Conservation (phyloP, 2,888 invertebrate species). For the Hylaea fasciaria region DNA sequence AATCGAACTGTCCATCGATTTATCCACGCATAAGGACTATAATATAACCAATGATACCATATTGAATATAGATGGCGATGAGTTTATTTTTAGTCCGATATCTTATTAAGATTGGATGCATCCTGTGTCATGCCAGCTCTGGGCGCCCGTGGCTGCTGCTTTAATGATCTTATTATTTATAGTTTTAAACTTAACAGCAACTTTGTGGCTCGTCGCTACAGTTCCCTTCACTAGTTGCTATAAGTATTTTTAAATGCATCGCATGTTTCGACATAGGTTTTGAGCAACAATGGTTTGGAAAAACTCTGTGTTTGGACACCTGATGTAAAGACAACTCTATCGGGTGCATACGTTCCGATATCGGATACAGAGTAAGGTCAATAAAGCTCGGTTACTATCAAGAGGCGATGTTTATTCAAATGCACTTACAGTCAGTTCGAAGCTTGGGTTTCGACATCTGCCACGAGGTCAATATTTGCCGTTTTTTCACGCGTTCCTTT, state of each 20-base stretch:
- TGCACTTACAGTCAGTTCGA: slow-evolving; percentile 75
- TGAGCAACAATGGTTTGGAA: slow-evolving; percentile 37
- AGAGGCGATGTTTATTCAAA: slow-evolving; percentile 81
- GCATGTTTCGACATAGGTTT: slow-evolving; percentile 29
- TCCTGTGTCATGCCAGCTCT: slow-evolving; percentile 40
- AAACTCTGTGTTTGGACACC: slow-evolving; percentile 66
- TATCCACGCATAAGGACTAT: slow-evolving; percentile 57
- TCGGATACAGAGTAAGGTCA: slow-evolving; percentile 78
- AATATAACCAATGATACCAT: slow-evolving; percentile 62
- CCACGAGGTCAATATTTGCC: slow-evolving; percentile 82
- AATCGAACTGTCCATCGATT: slow-evolving; percentile 58
- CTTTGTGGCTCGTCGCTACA: slow-evolving; percentile 19
- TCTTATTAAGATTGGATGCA: slow-evolving; percentile 51
- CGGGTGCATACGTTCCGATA: slow-evolving; percentile 59
- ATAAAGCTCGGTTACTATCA: slow-evolving; percentile 76
- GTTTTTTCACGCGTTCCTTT: slow-evolving; percentile 71
- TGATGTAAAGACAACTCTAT: slow-evolving; percentile 77
- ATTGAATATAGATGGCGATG: slow-evolving; percentile 59
- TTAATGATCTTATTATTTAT: slow-evolving; percentile 35
- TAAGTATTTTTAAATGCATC: slow-evolving; percentile 34
- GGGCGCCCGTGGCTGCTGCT: slow-evolving; percentile 38
- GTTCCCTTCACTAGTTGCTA: slow-evolving; percentile 28
- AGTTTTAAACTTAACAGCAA: slow-evolving; percentile 30
- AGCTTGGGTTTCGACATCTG: slow-evolving; percentile 82
- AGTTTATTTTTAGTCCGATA: slow-evolving; percentile 60